Evolutionary conservation across 2,113 vertebrate genomes (phyloP), one percentile per base, ranked within the genome.

Genomic region (Machaerirhynchus nigripectus): DNA sequence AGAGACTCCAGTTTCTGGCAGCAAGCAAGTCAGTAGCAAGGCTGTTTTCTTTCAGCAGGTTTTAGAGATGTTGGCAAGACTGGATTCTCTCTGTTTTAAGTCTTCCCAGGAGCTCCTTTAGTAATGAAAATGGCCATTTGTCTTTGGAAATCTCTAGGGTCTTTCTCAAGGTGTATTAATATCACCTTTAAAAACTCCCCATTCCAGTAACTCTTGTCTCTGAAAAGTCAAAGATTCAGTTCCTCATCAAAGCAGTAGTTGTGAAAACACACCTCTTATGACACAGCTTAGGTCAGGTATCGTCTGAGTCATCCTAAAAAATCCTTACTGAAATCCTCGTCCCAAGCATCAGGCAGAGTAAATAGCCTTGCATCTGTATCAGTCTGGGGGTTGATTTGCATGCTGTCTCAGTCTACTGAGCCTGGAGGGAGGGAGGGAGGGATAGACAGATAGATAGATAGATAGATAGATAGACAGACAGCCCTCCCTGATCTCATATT

Each of bases 401-500:
- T 15, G 31, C 13, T 42, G 11, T 59, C 37, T 76, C 22, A 49
- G 0, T 4, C 26, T 74, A 24, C 26, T 50, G 50, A 81, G 37
- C 6, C 10, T 28, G 21, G 20, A 67, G 31, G 69, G 1, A 60
- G 7, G 13, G 4, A 73, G 0, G 35, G 10, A 65, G 2, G 26
- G 3, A 70, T 0, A 24, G 1, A 60, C 3, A 18, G 27, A 50
- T 4, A 40, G 47, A 16, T 0, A 30, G 27, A 73, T 1, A 17
- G 68, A 53, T 2, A 18, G 44, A 39, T 0, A 77, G 42, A 52
- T 0, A 33, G 23, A 31, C 0, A 55, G 44, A 1, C 2, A 28
- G 30, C 22, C 8, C 33, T 44, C 26, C 19, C 20, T 53, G 57
- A 60, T 65, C 15, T 87, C 27, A 6, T 64, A 40, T 70, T 78